phyloP scores from a whole-genome alignment of 2,797 vertebrate genomes.

The Iguana delicatissima region DNA sequence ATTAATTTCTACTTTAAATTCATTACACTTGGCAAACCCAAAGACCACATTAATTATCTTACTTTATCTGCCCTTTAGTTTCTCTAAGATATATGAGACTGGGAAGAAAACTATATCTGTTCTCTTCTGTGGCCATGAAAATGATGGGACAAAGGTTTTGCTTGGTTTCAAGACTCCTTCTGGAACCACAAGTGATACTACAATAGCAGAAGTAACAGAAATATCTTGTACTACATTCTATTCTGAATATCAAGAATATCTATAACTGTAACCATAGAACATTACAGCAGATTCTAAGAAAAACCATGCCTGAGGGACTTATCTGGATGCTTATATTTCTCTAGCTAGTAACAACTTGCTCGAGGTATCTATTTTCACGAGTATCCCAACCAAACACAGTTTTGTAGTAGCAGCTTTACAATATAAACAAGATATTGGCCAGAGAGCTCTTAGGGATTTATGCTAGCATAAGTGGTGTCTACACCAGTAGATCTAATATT shows the following conservation, averaged over 20 bases:
- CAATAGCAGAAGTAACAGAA: not conserved
- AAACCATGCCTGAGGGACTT: too few relatives aligned
- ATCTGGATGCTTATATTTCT: not conserved
- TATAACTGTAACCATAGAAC: not conserved
- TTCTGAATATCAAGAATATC: not conserved
- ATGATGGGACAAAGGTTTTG: not conserved
- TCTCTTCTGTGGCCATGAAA: too few relatives aligned
- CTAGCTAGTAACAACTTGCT: not conserved
- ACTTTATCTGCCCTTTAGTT: not conserved
- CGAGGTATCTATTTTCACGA: not conserved
- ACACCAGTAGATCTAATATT: too few relatives aligned
- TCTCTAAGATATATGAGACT: not conserved
- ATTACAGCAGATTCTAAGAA: too few relatives aligned
- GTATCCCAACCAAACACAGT: not conserved
- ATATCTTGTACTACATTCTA: not conserved
- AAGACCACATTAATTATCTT: not conserved
- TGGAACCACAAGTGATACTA: not conserved
- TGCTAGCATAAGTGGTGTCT: too few relatives aligned
- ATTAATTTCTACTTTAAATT: not conserved
- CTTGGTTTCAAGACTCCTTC: not conserved
- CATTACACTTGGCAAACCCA: not conserved
- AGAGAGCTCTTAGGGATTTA: too few relatives aligned
- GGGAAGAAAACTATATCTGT: not conserved
- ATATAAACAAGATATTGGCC: not conserved
- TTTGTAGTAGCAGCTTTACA: not conserved